These are phyloP conservation scores for Anthoscopus minutus DNA, from an alignment of 2,113 vertebrate genomes.

Conservation along the genomic window DNA sequence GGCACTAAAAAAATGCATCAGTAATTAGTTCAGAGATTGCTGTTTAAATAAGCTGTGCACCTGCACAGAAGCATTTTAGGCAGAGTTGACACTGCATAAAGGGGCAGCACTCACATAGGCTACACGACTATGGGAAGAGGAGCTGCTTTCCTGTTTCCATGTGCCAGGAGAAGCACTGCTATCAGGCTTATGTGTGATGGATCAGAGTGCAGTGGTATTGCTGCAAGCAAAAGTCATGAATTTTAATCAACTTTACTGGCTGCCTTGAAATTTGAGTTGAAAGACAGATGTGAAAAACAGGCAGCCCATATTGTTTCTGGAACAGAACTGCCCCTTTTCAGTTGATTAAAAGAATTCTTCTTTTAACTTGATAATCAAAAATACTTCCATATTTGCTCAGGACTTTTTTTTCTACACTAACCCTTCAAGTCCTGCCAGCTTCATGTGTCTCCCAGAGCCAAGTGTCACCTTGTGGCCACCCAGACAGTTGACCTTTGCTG, in stretches of 20 bases:
- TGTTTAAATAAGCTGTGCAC: not conserved
- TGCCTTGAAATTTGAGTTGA: constrained; percentile 60
- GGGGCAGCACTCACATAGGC: not conserved
- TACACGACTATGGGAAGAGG: not conserved
- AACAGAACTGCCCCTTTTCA: constrained; percentile 22
- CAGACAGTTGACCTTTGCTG: not conserved
- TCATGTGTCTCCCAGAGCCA: not conserved
- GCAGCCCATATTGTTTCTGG: constrained; percentile 36
- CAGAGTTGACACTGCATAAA: not conserved
- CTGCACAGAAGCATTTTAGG: not conserved
- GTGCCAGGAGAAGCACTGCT: not conserved
- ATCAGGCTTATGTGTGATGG: constrained; percentile 10
- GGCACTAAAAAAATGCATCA: not conserved
- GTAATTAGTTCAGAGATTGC: not conserved
- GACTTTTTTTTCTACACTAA: not conserved
- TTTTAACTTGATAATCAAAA: constrained; percentile 36
- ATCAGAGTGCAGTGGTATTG: constrained; percentile 14
- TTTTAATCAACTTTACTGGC: constrained; percentile 47
- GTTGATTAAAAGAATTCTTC: constrained; percentile 37
- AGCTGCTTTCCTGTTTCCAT: not conserved
- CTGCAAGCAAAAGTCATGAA: constrained; percentile 27
- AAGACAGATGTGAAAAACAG: constrained; percentile 57
- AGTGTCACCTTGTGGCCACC: not conserved
- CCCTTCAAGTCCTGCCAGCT: not conserved
- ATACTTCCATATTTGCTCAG: not conserved